These are phyloP conservation scores for Nemoura dubitans DNA, from an alignment of 2,888 invertebrate genomes.

Conservation along the genomic window DNA sequence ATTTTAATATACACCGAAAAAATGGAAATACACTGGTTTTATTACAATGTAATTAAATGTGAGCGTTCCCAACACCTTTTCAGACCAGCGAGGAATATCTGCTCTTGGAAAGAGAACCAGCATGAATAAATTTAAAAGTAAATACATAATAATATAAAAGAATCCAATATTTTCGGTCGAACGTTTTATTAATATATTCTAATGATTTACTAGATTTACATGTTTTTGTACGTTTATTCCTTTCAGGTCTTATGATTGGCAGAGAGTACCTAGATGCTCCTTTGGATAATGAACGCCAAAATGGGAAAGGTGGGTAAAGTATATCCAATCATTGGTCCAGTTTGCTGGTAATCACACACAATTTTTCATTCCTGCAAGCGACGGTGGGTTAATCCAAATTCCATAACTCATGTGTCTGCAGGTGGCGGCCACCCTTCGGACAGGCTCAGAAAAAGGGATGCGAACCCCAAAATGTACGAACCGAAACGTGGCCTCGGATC, in stretches of 20 bases:
- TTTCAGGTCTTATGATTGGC: slow-evolving; percentile 15
- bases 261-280: background rate
- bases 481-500: slow-evolving; percentile 42
- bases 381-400: background rate
- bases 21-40: too few species aligned
- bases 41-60: background rate
- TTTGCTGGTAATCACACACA: background rate
- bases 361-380: background rate
- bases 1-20: background rate
- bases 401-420: background rate
- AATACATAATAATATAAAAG: background rate
- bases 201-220: too few species aligned
- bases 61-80: background rate
- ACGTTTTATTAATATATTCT: too few species aligned
- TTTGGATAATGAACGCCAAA: background rate
- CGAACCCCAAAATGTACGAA: background rate
- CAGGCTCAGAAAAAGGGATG: background rate
- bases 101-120: background rate
- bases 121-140: slow-evolving; percentile 26
- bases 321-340: background rate
- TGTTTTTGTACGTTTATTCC: too few species aligned
- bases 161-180: too few species aligned
- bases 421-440: background rate
- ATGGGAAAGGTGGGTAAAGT: background rate
- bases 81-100: slow-evolving; percentile 9